These are phyloP conservation scores for Tachuris rubrigastra DNA, from an alignment of 2,113 vertebrate genomes.

Conservation along the genomic window DNA sequence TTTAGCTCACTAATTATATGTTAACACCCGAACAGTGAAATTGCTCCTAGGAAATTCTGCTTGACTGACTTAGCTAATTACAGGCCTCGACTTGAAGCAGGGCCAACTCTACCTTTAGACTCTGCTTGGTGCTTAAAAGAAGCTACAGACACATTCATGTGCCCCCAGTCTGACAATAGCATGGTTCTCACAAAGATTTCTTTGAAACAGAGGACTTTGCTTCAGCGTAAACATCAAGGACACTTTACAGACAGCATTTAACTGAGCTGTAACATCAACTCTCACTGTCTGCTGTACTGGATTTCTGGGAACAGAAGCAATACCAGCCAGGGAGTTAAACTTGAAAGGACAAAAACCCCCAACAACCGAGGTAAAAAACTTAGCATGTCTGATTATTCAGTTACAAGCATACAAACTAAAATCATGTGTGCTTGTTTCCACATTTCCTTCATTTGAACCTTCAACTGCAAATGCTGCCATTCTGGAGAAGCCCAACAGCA, in stretches of 20 bases:
- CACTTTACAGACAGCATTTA: not conserved
- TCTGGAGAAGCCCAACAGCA: not conserved
- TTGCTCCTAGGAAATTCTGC: not conserved
- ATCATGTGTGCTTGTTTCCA: not conserved
- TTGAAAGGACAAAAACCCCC: not conserved
- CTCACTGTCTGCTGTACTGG: not conserved
- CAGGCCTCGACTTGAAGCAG: not conserved
- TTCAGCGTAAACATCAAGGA: not conserved
- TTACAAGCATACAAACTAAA: not conserved
- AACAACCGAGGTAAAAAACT: not conserved
- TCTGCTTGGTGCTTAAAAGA: slow-evolving; percentile 5
- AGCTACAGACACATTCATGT: not conserved
- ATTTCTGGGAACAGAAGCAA: not conserved
- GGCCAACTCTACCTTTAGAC: slow-evolving; percentile 13
- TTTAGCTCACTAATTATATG: slow-evolving; percentile 10
- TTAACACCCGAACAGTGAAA: slow-evolving; percentile 2
- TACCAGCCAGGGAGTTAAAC: not conserved
- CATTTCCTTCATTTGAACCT: not conserved
- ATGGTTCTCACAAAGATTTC: not conserved
- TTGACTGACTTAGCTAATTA: slow-evolving; percentile 4
- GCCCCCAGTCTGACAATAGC: not conserved
- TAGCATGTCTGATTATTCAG: not conserved
- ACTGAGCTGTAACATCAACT: not conserved
- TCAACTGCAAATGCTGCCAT: not conserved
- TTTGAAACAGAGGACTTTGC: not conserved